These are phyloP conservation scores for Hemichromis elongatus DNA, from an alignment of 2,113 vertebrate genomes.

Conservation along the genomic window DNA sequence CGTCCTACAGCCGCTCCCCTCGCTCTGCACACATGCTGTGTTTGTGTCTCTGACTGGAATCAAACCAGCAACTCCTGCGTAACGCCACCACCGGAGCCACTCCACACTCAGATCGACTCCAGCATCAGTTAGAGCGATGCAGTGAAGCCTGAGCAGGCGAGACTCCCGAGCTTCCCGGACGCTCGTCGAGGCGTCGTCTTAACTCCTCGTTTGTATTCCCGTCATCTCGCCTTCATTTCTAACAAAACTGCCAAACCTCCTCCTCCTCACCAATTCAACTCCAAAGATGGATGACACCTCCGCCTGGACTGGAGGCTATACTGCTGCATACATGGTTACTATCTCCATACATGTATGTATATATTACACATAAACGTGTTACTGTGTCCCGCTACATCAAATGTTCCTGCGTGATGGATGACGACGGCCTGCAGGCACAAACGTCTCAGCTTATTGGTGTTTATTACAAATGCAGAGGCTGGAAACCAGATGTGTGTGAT, in stretches of 20 bases:
- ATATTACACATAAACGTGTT: background rate
- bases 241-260: background rate
- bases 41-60: background rate
- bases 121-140: background rate
- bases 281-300: background rate
- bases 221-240: background rate
- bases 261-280: background rate
- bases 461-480: background rate
- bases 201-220: background rate
- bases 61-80: background rate
- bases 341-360: background rate
- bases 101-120: background rate
- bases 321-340: background rate
- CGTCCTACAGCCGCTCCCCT: background rate
- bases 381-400: background rate
- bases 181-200: background rate
- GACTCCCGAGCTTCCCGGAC: background rate
- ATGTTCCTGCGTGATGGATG: background rate
- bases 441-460: background rate
- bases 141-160: background rate
- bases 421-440: background rate
- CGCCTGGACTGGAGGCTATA: background rate
- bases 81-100: fast-evolving
- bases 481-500: background rate
- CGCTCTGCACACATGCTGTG: background rate